A percentile compares a stretch with the other conserved stretches of the same genome.
These are phyloP conservation scores for Hafferia zeledoni DNA, from an alignment of 2,797 vertebrate genomes.

Conservation along the genomic window DNA sequence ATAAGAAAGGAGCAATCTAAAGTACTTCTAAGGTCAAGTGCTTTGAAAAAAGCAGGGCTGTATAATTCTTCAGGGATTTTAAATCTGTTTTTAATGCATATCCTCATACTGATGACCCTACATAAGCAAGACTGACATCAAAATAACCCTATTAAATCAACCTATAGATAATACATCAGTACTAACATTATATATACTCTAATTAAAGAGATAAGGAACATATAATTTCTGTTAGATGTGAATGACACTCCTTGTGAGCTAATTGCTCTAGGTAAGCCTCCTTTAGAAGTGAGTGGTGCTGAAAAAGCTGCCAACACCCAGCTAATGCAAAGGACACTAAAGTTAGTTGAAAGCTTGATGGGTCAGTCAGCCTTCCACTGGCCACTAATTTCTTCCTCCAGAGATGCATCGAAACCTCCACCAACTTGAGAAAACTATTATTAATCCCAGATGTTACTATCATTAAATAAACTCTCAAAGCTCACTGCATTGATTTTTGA, in stretches of 20 bases:
- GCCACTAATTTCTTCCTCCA: background rate
- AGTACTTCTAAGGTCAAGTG: background rate
- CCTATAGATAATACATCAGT: background rate
- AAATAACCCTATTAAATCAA: background rate
- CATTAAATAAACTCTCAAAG: background rate
- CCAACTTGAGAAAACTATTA: background rate
- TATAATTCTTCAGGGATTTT: background rate
- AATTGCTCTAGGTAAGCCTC: background rate
- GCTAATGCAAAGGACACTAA: background rate
- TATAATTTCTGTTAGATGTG: background rate
- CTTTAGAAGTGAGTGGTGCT: background rate
- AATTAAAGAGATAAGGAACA: constrained; percentile 39
- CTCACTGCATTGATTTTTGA: background rate
- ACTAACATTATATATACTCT: background rate
- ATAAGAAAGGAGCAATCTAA: background rate
- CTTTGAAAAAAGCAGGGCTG: background rate
- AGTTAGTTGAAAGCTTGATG: background rate
- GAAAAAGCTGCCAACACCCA: background rate
- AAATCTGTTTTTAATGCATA: background rate
- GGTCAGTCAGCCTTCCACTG: background rate
- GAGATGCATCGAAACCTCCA: background rate
- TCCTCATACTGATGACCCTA: background rate
- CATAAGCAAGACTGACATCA: background rate
- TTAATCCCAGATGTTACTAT: background rate
- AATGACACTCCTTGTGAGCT: background rate